Percentiles rank a stretch among this genome's conserved stretches.
These are phyloP conservation scores for Nannoperca obscura DNA, from an alignment of 2,797 vertebrate genomes.

Conservation along the genomic window DNA sequence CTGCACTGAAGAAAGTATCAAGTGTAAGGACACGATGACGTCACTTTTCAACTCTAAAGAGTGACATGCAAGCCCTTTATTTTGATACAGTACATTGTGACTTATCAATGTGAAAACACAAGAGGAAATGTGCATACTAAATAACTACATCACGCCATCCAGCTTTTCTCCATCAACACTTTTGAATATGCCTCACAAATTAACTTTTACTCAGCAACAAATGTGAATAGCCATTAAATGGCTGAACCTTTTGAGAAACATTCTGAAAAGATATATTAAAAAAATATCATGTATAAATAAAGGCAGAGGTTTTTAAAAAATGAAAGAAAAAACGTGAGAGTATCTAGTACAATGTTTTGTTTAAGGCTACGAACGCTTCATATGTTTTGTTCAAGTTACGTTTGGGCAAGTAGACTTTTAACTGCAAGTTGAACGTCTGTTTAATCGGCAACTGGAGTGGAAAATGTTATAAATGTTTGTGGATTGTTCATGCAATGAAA, in stretches of 20 bases:
- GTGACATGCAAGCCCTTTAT: neutral
- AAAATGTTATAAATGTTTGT: neutral
- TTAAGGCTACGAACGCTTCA: neutral
- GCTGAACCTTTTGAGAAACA: neutral
- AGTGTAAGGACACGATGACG: neutral
- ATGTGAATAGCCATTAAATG: neutral
- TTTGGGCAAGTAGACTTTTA: neutral
- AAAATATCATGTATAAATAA: conserved; percentile 6
- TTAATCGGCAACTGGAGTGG: too few species aligned
- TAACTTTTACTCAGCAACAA: neutral
- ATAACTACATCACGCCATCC: too few species aligned
- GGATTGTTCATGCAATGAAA: neutral
- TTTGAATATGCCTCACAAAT: neutral
- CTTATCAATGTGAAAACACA: neutral
- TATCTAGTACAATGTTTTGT: neutral
- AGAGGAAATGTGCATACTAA: neutral
- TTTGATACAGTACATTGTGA: neutral
- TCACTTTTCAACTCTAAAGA: conserved; percentile 16
- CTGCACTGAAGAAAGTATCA: neutral
- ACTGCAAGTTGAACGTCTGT: too few species aligned
- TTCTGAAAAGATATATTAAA: neutral
- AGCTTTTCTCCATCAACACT: too few species aligned
- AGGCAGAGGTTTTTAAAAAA: neutral
- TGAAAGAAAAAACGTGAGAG: neutral
- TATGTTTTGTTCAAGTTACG: neutral